phyloP scores from a whole-genome alignment of 2,797 vertebrate species.

The Fundulus diaphanus region DNA sequence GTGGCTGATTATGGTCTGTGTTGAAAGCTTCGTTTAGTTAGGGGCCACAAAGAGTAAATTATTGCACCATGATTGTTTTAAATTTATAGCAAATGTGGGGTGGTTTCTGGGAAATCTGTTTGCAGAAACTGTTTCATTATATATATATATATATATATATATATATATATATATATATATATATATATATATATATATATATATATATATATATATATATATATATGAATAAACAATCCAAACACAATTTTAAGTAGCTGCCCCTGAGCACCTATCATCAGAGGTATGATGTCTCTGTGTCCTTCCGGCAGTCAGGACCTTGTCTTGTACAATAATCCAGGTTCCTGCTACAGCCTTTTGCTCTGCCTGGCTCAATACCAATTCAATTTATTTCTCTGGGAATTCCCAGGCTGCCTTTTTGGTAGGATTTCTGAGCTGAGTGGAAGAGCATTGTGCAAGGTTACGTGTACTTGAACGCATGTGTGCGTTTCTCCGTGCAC shows the following conservation, averaged over 20 bases:
- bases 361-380: slow-evolving; percentile 75
- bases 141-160: too few species aligned
- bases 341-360: slow-evolving; percentile 60
- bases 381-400: slow-evolving; percentile 76
- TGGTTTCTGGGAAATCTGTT: background rate
- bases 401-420: slow-evolving; percentile 75
- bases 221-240: too few species aligned
- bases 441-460: slow-evolving; percentile 50
- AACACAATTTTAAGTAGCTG: background rate
- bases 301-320: slow-evolving; percentile 50
- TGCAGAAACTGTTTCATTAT: background rate
- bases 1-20: background rate
- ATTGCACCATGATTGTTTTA: background rate
- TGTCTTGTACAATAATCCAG: slow-evolving; percentile 67
- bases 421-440: slow-evolving; percentile 71
- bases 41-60: background rate
- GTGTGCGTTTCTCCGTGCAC: slow-evolving; percentile 13
- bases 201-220: too few species aligned
- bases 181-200: too few species aligned
- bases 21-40: background rate
- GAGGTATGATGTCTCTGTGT: slow-evolving; percentile 47
- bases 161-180: too few species aligned
- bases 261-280: slow-evolving; percentile 35
- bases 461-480: slow-evolving; percentile 34
- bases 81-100: background rate